Evolutionary conservation across 1,140 invertebrate species (phyloP).

Genomic region (Ooceraea biroi): DNA sequence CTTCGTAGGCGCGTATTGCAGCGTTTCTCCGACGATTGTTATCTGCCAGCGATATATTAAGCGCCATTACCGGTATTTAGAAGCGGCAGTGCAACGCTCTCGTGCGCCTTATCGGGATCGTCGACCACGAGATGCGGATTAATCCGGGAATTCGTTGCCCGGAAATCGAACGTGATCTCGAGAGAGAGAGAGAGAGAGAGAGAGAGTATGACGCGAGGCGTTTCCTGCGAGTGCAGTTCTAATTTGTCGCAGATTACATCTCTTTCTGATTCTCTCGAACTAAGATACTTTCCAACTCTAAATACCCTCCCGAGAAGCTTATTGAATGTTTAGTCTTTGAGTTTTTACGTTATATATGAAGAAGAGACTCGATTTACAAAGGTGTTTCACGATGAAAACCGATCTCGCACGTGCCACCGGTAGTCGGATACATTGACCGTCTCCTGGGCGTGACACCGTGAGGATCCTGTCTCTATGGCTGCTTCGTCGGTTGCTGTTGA

Average conservation of each 20-base stretch:
- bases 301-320: no score
- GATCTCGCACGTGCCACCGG: not conserved
- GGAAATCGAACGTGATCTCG: slow-evolving; percentile 47
- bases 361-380: not conserved
- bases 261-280: no score
- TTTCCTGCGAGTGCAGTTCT: not conserved
- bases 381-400: not conserved
- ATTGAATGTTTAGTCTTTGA: no score
- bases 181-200: no score
- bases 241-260: not conserved
- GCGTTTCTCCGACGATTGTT: slow-evolving; percentile 80
- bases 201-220: not conserved
- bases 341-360: not conserved
- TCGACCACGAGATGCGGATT: slow-evolving; percentile 61
- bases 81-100: slow-evolving; percentile 76
- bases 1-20: slow-evolving; percentile 76
- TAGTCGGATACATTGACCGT: not conserved
- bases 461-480: not conserved
- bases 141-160: slow-evolving; percentile 59
- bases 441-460: not conserved
- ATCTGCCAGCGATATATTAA: slow-evolving; percentile 82
- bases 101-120: slow-evolving; percentile 79
- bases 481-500: not conserved
- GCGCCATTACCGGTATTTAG: slow-evolving; percentile 82
- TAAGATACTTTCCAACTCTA: no score